These are phyloP conservation scores for Brachionus asplanchnoidis DNA, from an alignment of 1,140 invertebrate genomes.

Conservation along the genomic window DNA sequence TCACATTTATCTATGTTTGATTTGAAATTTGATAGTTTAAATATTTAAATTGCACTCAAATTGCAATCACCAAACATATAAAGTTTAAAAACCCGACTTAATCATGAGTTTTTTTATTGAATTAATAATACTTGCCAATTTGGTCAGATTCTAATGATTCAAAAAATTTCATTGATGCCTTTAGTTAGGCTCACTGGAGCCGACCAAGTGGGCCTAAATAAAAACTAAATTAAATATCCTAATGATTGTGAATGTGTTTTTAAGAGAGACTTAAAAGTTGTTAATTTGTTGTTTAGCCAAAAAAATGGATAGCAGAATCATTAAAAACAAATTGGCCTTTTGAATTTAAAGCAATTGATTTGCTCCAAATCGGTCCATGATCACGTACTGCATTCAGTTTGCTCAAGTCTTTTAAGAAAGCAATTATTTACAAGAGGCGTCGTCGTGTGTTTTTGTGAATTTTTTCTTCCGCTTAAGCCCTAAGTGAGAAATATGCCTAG, in stretches of 20 bases:
- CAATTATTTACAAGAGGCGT: constrained; percentile 1
- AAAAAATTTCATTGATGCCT: not conserved
- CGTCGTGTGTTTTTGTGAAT: not conserved
- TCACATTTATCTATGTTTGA: constrained; percentile 11
- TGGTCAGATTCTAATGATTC: not conserved
- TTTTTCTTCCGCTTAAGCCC: not conserved
- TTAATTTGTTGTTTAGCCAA: not conserved
- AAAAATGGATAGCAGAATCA: constrained; percentile 29
- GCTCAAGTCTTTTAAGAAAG: not conserved
- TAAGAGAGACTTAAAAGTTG: not conserved
- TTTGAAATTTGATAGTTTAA: constrained; percentile 18
- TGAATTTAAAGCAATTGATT: constrained; percentile 17
- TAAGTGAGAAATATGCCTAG: not conserved
- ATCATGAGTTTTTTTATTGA: not conserved
- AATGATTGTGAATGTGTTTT: not conserved
- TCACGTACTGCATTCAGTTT: not conserved
- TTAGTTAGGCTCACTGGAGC: not conserved
- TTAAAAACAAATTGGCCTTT: constrained; percentile 26
- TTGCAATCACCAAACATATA: not conserved
- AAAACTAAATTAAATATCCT: not conserved
- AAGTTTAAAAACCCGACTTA: not conserved
- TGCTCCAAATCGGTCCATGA: not conserved
- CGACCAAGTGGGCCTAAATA: not conserved
- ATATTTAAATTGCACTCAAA: constrained; percentile 16
- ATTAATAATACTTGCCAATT: not conserved